Conservation (phyloP, 2,888 invertebrate species). For the Drosophila colorata region DNA sequence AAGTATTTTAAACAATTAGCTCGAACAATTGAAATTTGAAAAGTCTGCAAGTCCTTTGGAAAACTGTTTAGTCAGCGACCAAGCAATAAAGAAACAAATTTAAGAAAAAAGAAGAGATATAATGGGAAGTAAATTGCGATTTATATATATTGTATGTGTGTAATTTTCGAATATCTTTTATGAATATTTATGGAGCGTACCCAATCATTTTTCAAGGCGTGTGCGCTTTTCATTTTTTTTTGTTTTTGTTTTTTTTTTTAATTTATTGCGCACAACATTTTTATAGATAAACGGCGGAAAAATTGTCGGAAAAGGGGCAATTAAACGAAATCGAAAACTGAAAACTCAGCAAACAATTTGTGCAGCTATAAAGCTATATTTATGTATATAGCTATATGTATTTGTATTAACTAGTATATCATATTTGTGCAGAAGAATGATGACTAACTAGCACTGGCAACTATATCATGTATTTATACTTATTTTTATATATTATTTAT, state of each 20-base stretch:
- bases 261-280: constrained; percentile 59
- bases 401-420: constrained; percentile 34
- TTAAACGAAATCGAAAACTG: constrained; percentile 71
- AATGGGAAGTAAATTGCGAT: constrained; percentile 30
- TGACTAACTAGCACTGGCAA: constrained; percentile 40
- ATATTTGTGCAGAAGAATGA: constrained; percentile 25
- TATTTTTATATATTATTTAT: constrained; percentile 36
- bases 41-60: constrained; percentile 47
- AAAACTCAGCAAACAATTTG: constrained; percentile 54
- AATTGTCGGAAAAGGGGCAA: constrained; percentile 70
- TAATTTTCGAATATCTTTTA: constrained; percentile 36
- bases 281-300: constrained; percentile 70
- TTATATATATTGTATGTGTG: constrained; percentile 9
- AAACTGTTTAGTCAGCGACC: constrained; percentile 37
- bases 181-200: constrained; percentile 48
- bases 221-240: constrained; percentile 14
- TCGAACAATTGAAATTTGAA: constrained; percentile 54
- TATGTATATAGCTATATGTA: constrained; percentile 16
- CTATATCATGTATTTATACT: constrained; percentile 41
- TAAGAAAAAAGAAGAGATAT: constrained; percentile 4
- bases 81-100: constrained; percentile 1
- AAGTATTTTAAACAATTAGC: constrained; percentile 40
- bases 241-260: constrained; percentile 12
- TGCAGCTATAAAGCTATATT: constrained; percentile 30
- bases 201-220: constrained; percentile 48